Percentiles rank a stretch among this genome's conserved stretches.
Evolutionary conservation across 2,797 vertebrate genomes (phyloP).

Genomic region (Chloroceryle amazona): DNA sequence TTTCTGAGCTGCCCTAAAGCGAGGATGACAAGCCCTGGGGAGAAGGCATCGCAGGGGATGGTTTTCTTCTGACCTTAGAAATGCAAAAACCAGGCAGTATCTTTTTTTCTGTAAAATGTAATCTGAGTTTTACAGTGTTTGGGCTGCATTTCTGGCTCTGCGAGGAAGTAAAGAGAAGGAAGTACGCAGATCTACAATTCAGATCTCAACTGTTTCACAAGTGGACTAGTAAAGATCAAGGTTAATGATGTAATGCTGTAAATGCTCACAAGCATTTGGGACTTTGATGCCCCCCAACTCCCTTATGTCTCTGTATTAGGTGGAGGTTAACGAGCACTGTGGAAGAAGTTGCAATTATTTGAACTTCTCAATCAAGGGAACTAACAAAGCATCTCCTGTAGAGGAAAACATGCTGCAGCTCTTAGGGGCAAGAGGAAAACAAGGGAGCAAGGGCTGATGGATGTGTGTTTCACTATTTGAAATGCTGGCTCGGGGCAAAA

Average conservation of each 20-base stretch:
- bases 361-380: conserved; percentile 16
- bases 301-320: not conserved
- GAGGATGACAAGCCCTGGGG: not conserved
- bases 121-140: not conserved
- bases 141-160: not conserved
- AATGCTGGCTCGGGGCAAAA: not conserved
- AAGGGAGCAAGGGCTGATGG: not conserved
- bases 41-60: not conserved
- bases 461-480: not conserved
- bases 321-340: conserved; percentile 26
- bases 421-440: conserved; percentile 10
- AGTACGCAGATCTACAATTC: not conserved
- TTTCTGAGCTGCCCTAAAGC: not conserved
- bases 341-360: conserved; percentile 3
- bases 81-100: not conserved
- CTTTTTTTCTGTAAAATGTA: not conserved
- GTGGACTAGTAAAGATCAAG: not conserved
- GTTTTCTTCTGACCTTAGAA: not conserved
- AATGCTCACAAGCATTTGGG: not conserved
- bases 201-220: not conserved
- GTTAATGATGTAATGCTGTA: not conserved
- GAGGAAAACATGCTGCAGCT: conserved; percentile 36
- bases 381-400: not conserved
- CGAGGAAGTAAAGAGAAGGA: not conserved
- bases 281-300: not conserved